These are phyloP conservation scores for Carabus problematicus DNA, from an alignment of 2,888 invertebrate species.

Conservation along the genomic window DNA sequence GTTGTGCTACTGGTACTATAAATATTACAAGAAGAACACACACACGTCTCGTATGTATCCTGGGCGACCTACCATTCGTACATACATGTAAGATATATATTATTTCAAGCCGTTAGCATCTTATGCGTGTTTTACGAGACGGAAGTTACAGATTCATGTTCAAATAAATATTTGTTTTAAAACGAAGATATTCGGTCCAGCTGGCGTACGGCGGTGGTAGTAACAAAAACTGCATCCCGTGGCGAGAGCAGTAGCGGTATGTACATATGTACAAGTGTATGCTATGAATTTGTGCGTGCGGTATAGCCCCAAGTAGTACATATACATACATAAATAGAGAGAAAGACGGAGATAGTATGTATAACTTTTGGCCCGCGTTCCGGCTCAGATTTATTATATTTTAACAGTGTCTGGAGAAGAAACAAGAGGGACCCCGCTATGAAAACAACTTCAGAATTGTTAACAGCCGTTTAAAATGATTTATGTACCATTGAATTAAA, in stretches of 20 bases:
- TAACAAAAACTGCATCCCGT: constrained; percentile 2
- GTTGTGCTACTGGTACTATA: too few species aligned
- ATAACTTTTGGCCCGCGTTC: constrained; percentile 17
- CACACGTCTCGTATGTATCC: too few species aligned
- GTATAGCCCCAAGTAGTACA: constrained; percentile 10
- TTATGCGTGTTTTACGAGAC: constrained; percentile 3
- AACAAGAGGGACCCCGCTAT: constrained; percentile 35
- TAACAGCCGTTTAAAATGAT: constrained; percentile 39
- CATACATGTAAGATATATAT: not conserved
- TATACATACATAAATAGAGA: too few species aligned
- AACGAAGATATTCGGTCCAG: constrained; percentile 14
- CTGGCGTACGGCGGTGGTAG: not conserved
- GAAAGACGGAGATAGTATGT: too few species aligned
- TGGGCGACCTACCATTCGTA: too few species aligned
- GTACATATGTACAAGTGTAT: not conserved
- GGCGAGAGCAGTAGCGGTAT: not conserved
- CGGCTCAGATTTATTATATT: constrained; percentile 37
- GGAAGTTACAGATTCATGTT: constrained; percentile 17
- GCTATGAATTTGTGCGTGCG: not conserved
- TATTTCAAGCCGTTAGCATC: constrained; percentile 1
- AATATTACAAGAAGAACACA: too few species aligned
- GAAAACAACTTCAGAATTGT: constrained; percentile 40
- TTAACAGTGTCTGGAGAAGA: constrained; percentile 33
- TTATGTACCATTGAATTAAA: constrained; percentile 38
- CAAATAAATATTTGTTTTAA: constrained; percentile 33